Evolutionary conservation across 2,113 vertebrate genomes (phyloP).

Genomic region (Aythya baeri): DNA sequence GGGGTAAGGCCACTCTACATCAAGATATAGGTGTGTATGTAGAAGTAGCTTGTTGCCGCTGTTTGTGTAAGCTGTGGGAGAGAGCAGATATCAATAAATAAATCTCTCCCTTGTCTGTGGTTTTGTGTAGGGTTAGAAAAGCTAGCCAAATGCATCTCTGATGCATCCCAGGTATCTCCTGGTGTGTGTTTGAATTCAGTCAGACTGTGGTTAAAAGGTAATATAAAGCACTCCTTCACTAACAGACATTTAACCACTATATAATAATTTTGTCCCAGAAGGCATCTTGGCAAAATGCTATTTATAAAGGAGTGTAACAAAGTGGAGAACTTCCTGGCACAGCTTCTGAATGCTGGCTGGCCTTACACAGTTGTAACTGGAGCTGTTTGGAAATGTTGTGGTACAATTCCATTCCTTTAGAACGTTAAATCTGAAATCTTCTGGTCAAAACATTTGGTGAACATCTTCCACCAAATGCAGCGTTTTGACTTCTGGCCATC

Average conservation of each 20-base stretch:
- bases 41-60: background rate
- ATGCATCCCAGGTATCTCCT: slow-evolving; percentile 34
- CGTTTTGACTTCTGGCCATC: background rate
- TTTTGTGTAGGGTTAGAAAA: background rate
- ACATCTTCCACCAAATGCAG: background rate
- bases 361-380: slow-evolving; percentile 12
- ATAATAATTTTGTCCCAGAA: slow-evolving; percentile 47
- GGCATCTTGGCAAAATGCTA: slow-evolving; percentile 45
- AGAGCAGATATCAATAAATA: slow-evolving; percentile 16
- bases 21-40: background rate
- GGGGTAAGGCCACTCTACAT: background rate
- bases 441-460: slow-evolving; percentile 43
- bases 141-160: background rate
- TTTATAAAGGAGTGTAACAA: slow-evolving; percentile 47
- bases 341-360: slow-evolving; percentile 4
- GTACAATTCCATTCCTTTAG: background rate
- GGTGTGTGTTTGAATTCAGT: background rate
- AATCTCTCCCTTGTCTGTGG: background rate
- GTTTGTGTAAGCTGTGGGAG: background rate
- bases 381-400: slow-evolving; percentile 39
- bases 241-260: slow-evolving; percentile 49
- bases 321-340: slow-evolving; percentile 41
- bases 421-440: slow-evolving; percentile 50
- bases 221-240: slow-evolving; percentile 30
- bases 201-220: slow-evolving; percentile 46